phyloP scores from a whole-genome alignment of 2,797 vertebrate genomes.

The Erethizon dorsatum region DNA sequence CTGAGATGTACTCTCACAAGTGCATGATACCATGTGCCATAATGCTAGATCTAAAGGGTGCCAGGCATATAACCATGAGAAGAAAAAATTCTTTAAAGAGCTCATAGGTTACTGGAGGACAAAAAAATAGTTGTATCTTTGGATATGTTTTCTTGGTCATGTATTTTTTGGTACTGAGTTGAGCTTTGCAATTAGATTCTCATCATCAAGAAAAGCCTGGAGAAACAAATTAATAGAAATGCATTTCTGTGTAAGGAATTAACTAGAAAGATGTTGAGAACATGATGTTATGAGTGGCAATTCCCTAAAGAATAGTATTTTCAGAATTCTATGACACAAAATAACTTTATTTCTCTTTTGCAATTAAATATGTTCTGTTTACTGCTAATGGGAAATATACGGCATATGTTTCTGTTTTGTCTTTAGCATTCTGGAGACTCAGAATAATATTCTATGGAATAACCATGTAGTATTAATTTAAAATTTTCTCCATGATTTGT shows the following conservation, averaged over 20 bases:
- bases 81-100: background rate
- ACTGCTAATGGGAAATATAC: background rate
- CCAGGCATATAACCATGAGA: background rate
- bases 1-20: background rate
- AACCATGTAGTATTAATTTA: background rate
- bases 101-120: background rate
- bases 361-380: constrained; percentile 39
- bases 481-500: background rate
- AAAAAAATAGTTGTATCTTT: background rate
- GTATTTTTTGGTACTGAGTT: background rate
- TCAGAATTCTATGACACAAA: constrained; percentile 18
- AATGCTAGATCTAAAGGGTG: background rate
- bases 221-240: constrained; percentile 12
- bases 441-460: constrained; percentile 30
- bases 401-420: constrained; percentile 12
- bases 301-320: constrained; percentile 24
- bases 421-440: background rate
- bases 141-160: background rate
- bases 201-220: constrained; percentile 13
- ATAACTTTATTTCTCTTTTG: constrained; percentile 61
- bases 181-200: constrained; percentile 37
- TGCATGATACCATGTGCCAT: background rate
- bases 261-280: constrained; percentile 13
- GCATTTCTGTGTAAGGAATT: background rate
- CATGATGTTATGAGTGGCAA: background rate